phyloP scores from a whole-genome alignment of 2,888 invertebrate species.

The Chaetogeoica ovagalla region DNA sequence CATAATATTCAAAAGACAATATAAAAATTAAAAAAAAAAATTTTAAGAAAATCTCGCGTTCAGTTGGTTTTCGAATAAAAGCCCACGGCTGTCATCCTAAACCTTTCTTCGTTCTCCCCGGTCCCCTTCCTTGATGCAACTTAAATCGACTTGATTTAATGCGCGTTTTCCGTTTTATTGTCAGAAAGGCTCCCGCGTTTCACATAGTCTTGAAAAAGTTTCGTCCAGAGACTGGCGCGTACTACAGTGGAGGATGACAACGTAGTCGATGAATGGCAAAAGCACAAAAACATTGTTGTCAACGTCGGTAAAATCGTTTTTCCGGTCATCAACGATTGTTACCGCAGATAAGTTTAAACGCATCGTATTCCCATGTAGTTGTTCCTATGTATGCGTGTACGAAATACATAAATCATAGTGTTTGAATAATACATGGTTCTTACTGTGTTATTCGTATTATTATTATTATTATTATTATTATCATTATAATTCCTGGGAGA shows the following conservation, averaged over 20 bases:
- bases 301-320: conserved; percentile 48
- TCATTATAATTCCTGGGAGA: background rate
- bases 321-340: conserved; percentile 48
- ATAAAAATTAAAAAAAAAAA: too few relatives aligned
- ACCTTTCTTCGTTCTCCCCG: conserved; percentile 6
- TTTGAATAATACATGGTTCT: conserved; percentile 42
- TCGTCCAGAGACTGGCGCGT: background rate
- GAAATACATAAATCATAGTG: conserved; percentile 41
- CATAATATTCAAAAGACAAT: conserved; percentile 9
- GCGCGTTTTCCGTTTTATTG: conserved; percentile 48
- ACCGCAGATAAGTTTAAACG: conserved; percentile 43
- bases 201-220: conserved; percentile 40
- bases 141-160: conserved; percentile 51
- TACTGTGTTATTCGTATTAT: conserved; percentile 23
- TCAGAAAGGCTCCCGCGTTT: conserved; percentile 24
- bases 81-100: conserved; percentile 37
- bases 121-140: conserved; percentile 19
- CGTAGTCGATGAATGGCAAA: conserved; percentile 8
- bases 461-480: conserved; percentile 20
- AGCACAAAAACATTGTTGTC: conserved; percentile 46
- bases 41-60: conserved; percentile 1
- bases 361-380: conserved; percentile 4
- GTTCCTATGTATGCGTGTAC: background rate
- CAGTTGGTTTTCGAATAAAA: conserved; percentile 14
- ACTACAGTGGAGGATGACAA: background rate